These are phyloP conservation scores for Delphinus delphis DNA, from an alignment of 2,113 vertebrate species.

Conservation along the genomic window DNA sequence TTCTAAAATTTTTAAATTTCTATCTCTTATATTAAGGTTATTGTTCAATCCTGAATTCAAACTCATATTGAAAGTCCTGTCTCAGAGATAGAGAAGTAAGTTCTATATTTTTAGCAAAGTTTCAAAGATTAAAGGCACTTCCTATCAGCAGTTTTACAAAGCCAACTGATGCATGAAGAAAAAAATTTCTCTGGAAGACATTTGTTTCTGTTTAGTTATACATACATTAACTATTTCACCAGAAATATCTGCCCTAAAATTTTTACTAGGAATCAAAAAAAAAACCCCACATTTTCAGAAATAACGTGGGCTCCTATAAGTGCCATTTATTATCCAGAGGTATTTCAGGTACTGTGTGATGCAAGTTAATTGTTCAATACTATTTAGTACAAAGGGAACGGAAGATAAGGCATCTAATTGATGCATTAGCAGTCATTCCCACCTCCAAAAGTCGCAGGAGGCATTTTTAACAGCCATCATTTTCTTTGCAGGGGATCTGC, in stretches of 20 bases:
- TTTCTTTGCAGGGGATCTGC: slow-evolving; percentile 56
- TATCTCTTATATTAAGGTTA: background rate
- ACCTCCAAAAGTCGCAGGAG: slow-evolving; percentile 39
- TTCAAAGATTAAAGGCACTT: slow-evolving; percentile 45
- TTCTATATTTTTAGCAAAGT: slow-evolving; percentile 38
- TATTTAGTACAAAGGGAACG: background rate
- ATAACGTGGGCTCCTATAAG: background rate
- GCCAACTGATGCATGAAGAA: background rate
- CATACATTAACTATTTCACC: slow-evolving; percentile 15
- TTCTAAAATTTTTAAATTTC: background rate
- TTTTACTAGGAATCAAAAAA: background rate
- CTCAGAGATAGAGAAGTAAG: slow-evolving; percentile 20
- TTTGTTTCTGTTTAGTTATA: slow-evolving; percentile 55
- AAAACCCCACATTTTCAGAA: background rate
- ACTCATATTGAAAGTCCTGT: slow-evolving; percentile 44
- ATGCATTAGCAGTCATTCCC: slow-evolving; percentile 12
- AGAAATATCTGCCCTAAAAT: slow-evolving; percentile 54
- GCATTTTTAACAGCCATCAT: slow-evolving; percentile 48
- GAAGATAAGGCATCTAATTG: slow-evolving; percentile 39
- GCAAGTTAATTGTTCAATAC: background rate
- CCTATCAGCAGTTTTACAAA: slow-evolving; percentile 52
- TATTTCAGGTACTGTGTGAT: background rate
- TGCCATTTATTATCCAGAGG: background rate
- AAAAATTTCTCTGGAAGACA: slow-evolving; percentile 53
- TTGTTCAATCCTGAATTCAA: slow-evolving; percentile 10